These are phyloP conservation scores for Hippopotamus amphibius DNA, from an alignment of 2,113 vertebrate species.

Conservation along the genomic window DNA sequence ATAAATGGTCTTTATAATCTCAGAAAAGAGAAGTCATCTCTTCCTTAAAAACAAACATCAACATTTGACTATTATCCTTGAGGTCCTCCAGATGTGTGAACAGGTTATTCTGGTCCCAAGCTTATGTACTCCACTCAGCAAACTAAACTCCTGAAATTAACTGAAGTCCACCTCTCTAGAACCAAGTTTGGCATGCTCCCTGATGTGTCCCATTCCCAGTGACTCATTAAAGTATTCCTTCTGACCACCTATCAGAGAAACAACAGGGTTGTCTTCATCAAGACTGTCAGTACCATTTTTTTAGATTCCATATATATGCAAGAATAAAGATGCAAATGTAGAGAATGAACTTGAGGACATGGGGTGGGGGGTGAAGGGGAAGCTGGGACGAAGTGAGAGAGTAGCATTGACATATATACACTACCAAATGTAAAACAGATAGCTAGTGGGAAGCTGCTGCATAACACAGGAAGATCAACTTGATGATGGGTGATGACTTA, in stretches of 20 bases:
- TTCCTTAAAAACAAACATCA: neutral
- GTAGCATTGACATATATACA: no score
- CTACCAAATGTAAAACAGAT: no score
- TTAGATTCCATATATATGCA: no score
- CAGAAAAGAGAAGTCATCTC: neutral
- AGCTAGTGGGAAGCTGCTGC: no score
- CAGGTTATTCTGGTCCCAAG: neutral
- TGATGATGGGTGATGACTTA: no score
- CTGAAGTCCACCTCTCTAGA: neutral
- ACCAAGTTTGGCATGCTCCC: neutral
- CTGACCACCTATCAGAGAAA: neutral
- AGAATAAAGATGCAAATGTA: no score
- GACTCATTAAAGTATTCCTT: neutral
- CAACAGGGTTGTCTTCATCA: neutral
- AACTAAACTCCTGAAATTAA: slow-evolving; percentile 41
- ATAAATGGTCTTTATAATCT: neutral
- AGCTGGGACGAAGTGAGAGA: no score
- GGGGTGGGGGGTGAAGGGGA: no score
- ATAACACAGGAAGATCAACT: no score
- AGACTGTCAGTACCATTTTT: neutral
- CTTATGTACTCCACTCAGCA: neutral
- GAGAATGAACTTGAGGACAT: no score
- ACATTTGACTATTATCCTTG: neutral
- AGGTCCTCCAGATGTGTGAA: neutral
- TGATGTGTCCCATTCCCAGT: neutral